phyloP scores from a whole-genome alignment of 2,888 invertebrate genomes.

The Mesorhabditis sp. region DNA sequence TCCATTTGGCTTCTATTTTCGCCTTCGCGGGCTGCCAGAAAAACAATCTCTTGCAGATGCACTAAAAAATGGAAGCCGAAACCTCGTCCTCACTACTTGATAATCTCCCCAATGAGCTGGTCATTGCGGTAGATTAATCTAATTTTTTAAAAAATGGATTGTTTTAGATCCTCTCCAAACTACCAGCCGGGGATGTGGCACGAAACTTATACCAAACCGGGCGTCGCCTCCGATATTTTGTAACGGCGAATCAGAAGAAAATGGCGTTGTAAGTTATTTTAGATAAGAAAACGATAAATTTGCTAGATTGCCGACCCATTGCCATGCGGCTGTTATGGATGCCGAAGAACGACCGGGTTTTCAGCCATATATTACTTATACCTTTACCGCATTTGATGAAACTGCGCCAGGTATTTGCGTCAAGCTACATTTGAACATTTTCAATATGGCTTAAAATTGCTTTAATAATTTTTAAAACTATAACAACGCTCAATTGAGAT shows the following conservation, averaged over 20 bases:
- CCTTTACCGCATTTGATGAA: slow-evolving; percentile 4
- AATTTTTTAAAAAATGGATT: background rate
- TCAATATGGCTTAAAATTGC: too few relatives aligned
- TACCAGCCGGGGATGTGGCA: background rate
- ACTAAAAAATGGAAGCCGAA: background rate
- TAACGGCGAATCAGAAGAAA: background rate
- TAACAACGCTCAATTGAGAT: too few relatives aligned
- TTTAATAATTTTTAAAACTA: too few relatives aligned
- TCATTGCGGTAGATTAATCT: background rate
- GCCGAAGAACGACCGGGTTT: background rate
- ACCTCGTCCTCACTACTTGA: background rate
- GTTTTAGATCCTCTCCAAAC: slow-evolving; percentile 4
- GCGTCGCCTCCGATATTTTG: background rate
- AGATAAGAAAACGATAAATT: background rate
- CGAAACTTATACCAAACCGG: too few relatives aligned
- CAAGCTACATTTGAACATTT: background rate
- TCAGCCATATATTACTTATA: background rate
- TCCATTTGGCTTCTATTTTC: too few relatives aligned
- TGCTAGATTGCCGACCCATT: background rate
- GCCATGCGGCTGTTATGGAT: background rate
- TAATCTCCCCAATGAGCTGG: background rate
- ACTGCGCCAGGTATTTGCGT: background rate
- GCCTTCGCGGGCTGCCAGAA: too few relatives aligned
- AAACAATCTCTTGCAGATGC: too few relatives aligned
- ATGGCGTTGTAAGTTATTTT: background rate